Evolutionary conservation across 2,888 invertebrate genomes (phyloP), one percentile per base, ranked within the genome.

Genomic region (Pandemis corylana): DNA sequence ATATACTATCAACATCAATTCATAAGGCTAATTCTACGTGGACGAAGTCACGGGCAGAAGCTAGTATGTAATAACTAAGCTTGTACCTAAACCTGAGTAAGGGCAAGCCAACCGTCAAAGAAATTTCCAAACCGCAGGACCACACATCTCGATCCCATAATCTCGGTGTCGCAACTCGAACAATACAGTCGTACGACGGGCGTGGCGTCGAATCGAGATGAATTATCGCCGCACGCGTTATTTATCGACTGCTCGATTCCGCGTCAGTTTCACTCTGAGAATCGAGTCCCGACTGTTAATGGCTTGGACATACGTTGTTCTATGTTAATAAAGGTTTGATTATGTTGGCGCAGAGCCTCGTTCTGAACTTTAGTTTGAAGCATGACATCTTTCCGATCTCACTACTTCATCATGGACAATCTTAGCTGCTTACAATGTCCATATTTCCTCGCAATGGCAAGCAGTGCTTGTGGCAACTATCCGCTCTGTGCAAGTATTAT

Each of bases 201-300:
- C 74, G 69, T 65, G 64, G 69, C 53, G 74, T 66, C 67, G 65
- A 76, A 77, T 77, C 81, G 76, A 78, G 79, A 85, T 89, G 87
- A 90, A 86, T 89, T 89, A 91, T 89, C 84, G 86, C 83, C 81
- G 79, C 80, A 84, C 78, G 80, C 77, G 82, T 89, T 87, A 91
- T 91, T 90, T 91, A 91, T 91, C 78, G 87, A 78, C 76, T 76
- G 79, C 84, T 82, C 84, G 83, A 87, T 87, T 86, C 86, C 84
- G 82, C 80, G 84, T 87, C 82, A 79, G 83, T 90, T 91, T 90
- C 90, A 86, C 91, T 70, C 61, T 42, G 63, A 46, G 71, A 42
- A 46, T 56, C 9, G 59, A 28, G 59, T 59, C 59, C 59, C 10
- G 59, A 20, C 53, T 56, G 7, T 15, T 56, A 59, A 10, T 28